phyloP scores from a whole-genome alignment of 2,113 vertebrate species.

The Rhagologus leucostigma region DNA sequence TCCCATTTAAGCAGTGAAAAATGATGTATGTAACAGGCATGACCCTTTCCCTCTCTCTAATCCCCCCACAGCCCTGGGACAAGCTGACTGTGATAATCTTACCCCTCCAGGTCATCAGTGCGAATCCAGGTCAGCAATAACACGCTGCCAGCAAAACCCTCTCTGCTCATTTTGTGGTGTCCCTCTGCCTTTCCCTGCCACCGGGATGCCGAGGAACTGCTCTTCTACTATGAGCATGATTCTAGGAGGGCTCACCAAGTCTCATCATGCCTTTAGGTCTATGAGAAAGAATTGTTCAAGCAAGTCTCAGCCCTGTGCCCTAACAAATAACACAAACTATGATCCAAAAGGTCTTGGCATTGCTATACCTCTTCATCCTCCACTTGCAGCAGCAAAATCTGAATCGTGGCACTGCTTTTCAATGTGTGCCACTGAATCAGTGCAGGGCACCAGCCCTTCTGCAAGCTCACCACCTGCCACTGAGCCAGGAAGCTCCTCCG shows the following conservation, averaged over 20 bases:
- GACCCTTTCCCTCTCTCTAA: background rate
- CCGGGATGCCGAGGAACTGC: background rate
- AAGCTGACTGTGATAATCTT: background rate
- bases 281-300: background rate
- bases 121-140: background rate
- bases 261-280: background rate
- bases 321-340: background rate
- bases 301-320: background rate
- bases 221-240: background rate
- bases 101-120: background rate
- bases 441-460: background rate
- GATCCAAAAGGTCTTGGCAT: background rate
- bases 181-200: background rate
- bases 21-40: background rate
- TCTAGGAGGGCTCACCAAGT: background rate
- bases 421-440: fast-evolving
- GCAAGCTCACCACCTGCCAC: background rate
- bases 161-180: background rate
- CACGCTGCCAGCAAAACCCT: background rate
- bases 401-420: fast-evolving
- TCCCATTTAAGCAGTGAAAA: background rate
- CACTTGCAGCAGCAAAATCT: background rate
- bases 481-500: fast-evolving
- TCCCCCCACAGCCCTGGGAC: background rate
- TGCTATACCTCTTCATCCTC: background rate